These are phyloP conservation scores for Castor canadensis DNA, from an alignment of 2,113 vertebrate species.

Conservation along the genomic window DNA sequence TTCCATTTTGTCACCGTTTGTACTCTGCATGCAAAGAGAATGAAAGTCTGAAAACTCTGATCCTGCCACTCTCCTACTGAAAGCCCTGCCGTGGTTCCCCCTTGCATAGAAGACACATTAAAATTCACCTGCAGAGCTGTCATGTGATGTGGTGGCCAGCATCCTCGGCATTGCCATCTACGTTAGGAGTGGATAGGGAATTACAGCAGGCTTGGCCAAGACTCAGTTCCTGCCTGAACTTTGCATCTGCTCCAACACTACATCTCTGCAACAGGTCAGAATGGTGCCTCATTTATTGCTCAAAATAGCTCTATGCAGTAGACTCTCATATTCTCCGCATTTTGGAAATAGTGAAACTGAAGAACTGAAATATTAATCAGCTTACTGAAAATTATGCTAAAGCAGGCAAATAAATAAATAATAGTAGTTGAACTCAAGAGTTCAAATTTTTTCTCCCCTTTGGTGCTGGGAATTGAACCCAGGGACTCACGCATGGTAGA, in stretches of 20 bases:
- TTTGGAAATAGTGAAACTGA: neutral
- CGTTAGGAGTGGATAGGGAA: neutral
- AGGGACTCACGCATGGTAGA: neutral
- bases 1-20: neutral
- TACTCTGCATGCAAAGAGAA: neutral
- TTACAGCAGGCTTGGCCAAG: neutral
- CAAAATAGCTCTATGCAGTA: neutral
- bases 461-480: no score
- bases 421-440: neutral
- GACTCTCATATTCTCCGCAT: neutral
- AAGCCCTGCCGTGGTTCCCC: neutral
- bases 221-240: neutral
- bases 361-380: neutral
- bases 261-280: neutral
- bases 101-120: neutral
- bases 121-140: neutral
- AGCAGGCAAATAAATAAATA: neutral
- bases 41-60: neutral
- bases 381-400: neutral
- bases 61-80: neutral
- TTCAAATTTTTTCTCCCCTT: neutral
- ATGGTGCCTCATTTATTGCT: neutral
- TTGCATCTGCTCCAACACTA: neutral
- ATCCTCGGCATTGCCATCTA: neutral
- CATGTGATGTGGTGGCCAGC: neutral